A percentile compares a stretch with the other conserved stretches of the same genome.
Conservation (phyloP, 1,140 invertebrate genomes). For the Stegodyphus mimosarum region DNA sequence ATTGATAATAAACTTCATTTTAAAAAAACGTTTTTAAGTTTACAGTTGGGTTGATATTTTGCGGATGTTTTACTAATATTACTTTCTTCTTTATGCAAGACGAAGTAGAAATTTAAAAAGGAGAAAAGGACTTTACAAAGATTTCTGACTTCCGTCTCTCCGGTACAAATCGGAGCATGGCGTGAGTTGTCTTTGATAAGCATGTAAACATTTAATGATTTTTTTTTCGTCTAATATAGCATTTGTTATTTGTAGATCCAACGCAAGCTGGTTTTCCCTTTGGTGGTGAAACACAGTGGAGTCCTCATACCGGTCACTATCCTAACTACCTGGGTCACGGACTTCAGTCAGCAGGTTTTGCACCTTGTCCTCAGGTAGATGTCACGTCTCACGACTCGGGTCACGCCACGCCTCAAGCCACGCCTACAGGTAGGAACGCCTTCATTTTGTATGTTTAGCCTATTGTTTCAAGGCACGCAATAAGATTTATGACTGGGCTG, state of each 20-base stretch:
- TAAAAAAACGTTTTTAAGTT: too few species aligned
- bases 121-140: too few species aligned
- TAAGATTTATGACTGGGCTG: slow-evolving; percentile 15
- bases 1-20: too few species aligned
- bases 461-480: slow-evolving; percentile 31
- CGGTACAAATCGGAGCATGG: too few species aligned
- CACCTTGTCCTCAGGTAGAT: slow-evolving; percentile 40
- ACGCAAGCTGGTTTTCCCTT: slow-evolving; percentile 26
- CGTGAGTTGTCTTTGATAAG: too few species aligned
- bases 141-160: too few species aligned
- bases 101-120: too few species aligned
- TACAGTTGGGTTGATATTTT: too few species aligned
- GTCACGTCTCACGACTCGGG: slow-evolving; percentile 40
- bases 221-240: too few species aligned
- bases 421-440: slow-evolving; percentile 53
- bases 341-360: slow-evolving; percentile 19
- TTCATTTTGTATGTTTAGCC: slow-evolving; percentile 17
- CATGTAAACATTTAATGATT: too few species aligned
- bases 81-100: too few species aligned
- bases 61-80: too few species aligned
- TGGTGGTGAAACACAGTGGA: slow-evolving; percentile 20
- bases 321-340: slow-evolving; percentile 41
- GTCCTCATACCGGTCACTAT: slow-evolving; percentile 16
- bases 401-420: slow-evolving; percentile 52
- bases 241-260: slow-evolving; percentile 12